Percentiles rank a stretch among this genome's conserved stretches.
Conservation (phyloP, 2,888 invertebrate genomes). For the Xanthia togata region DNA sequence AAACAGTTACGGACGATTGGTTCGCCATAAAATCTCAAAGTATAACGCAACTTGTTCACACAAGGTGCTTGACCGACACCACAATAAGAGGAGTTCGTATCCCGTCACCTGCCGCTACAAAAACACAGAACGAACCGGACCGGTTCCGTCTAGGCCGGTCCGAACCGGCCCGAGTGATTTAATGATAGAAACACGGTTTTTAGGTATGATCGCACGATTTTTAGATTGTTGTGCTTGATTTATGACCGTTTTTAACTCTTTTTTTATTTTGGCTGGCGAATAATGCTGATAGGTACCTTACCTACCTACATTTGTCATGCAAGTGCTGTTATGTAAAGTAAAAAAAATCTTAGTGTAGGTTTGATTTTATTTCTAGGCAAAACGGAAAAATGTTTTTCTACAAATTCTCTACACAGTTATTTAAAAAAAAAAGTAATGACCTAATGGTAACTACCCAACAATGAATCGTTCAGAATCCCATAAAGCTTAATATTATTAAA, state of each 20-base stretch:
- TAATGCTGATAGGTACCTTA: background rate
- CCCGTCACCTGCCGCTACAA: constrained; percentile 87
- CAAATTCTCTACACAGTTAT: background rate
- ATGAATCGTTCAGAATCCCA: background rate
- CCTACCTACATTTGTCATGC: too few relatives aligned
- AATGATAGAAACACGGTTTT: constrained; percentile 81
- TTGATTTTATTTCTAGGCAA: background rate
- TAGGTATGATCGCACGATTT: constrained; percentile 73
- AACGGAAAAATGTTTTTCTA: background rate
- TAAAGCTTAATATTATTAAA: background rate
- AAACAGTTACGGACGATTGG: constrained; percentile 59
- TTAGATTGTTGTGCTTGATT: constrained; percentile 58
- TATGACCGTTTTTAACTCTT: constrained; percentile 24
- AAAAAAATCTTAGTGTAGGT: background rate
- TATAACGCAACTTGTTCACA: constrained; percentile 72
- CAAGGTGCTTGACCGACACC: constrained; percentile 82
- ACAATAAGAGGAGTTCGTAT: constrained; percentile 83
- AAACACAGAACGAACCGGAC: constrained; percentile 77
- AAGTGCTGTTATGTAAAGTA: background rate
- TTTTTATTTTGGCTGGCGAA: background rate
- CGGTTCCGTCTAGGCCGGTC: constrained; percentile 67
- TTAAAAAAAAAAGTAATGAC: background rate
- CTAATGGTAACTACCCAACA: background rate
- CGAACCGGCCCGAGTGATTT: constrained; percentile 78
- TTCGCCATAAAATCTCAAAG: constrained; percentile 69